Evolutionary conservation across 2,888 invertebrate genomes (phyloP).

Genomic region (Eupithecia centaureata): DNA sequence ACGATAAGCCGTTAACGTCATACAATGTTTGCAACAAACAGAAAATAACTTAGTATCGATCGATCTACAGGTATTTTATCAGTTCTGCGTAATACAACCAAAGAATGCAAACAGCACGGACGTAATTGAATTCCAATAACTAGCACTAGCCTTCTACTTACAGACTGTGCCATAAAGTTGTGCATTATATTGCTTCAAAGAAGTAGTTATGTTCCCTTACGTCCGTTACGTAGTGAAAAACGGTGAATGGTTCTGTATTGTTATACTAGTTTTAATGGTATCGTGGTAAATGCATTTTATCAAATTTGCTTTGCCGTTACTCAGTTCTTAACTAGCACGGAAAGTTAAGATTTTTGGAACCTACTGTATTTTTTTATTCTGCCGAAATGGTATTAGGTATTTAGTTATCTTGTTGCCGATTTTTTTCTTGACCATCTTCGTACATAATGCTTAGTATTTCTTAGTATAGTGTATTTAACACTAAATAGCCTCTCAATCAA

Average conservation of each 20-base stretch:
- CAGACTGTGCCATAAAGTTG: slow-evolving; percentile 12
- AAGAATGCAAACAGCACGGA: slow-evolving; percentile 45
- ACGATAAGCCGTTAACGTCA: slow-evolving; percentile 5
- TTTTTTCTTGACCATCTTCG: too few species aligned
- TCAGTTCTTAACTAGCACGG: too few species aligned
- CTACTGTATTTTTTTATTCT: too few species aligned
- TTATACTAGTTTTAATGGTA: slow-evolving; percentile 29
- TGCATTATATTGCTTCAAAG: slow-evolving; percentile 14
- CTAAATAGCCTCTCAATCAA: too few species aligned
- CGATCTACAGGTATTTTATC: slow-evolving; percentile 51
- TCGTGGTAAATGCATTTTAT: slow-evolving; percentile 43
- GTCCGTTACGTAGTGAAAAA: slow-evolving; percentile 19
- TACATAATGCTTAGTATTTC: too few species aligned
- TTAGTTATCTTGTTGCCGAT: too few species aligned
- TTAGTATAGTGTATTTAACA: too few species aligned
- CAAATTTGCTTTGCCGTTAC: too few species aligned
- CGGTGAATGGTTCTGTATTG: slow-evolving; percentile 30
- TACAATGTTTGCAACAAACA: slow-evolving; percentile 1
- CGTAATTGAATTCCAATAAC: slow-evolving; percentile 43
- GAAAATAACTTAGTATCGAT: slow-evolving; percentile 27
- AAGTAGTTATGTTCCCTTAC: slow-evolving; percentile 9
- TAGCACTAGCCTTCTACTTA: slow-evolving; percentile 28
- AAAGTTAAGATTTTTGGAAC: too few species aligned
- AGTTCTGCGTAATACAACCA: slow-evolving; percentile 51
- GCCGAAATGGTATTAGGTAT: too few species aligned